phyloP scores from a whole-genome alignment of 1,140 invertebrate genomes.

The Drosophila kepulauana region DNA sequence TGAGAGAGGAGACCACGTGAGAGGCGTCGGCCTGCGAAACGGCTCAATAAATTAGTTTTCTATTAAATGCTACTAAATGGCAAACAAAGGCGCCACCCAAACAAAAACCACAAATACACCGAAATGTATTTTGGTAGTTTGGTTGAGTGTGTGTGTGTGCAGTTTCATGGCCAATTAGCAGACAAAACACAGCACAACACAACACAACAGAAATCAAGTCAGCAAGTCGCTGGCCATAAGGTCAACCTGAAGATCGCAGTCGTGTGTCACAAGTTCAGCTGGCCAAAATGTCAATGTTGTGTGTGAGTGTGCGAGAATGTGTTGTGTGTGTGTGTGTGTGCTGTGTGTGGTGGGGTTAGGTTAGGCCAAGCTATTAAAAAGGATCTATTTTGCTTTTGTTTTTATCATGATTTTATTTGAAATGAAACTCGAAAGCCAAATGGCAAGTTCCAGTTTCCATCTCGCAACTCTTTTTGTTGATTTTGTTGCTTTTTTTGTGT shows the following conservation, averaged over 20 bases:
- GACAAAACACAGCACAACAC: slow-evolving; percentile 23
- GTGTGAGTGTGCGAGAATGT: not conserved
- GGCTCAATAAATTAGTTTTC: slow-evolving; percentile 76
- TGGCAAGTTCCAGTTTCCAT: slow-evolving; percentile 32
- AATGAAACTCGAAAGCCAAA: slow-evolving; percentile 62
- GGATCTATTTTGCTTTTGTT: slow-evolving; percentile 22
- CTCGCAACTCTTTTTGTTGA: not conserved
- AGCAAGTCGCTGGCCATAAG: slow-evolving; percentile 41
- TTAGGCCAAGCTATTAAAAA: slow-evolving; percentile 43
- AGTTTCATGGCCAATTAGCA: slow-evolving; percentile 80
- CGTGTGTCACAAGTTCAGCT: slow-evolving; percentile 47
- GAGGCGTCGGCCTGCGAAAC: slow-evolving; percentile 49
- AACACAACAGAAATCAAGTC: slow-evolving; percentile 57
- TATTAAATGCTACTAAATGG: slow-evolving; percentile 79
- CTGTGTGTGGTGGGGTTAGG: not conserved
- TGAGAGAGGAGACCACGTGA: slow-evolving; percentile 33
- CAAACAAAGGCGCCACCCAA: slow-evolving; percentile 77
- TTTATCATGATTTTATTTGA: not conserved
- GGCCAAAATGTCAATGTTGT: slow-evolving; percentile 48
- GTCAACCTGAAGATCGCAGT: slow-evolving; percentile 18
- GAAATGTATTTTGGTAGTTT: slow-evolving; percentile 11
- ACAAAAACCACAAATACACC: slow-evolving; percentile 47
- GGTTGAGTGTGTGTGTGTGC: slow-evolving; percentile 7
- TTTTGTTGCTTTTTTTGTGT: not conserved
- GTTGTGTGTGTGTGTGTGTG: not conserved